Conservation (phyloP, 2,888 invertebrate genomes). For the Abrostola triplasia region DNA sequence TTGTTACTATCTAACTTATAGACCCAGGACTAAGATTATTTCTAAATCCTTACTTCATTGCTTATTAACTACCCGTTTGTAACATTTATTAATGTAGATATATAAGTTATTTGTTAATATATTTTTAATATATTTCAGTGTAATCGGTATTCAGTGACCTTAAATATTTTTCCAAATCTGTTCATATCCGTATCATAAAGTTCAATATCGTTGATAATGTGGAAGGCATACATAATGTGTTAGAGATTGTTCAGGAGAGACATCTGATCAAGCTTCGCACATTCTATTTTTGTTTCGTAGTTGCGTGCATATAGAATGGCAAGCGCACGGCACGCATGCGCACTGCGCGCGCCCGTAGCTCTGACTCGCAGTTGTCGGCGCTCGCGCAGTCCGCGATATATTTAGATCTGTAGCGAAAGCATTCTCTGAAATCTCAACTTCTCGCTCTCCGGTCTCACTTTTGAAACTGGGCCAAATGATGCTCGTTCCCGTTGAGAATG, state of each 20-base stretch:
- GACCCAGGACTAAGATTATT: too few species aligned
- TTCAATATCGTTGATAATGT: constrained; percentile 60
- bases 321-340: constrained; percentile 49
- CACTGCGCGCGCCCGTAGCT: constrained; percentile 49
- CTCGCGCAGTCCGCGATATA: constrained; percentile 70
- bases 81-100: not conserved
- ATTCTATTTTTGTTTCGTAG: constrained; percentile 73
- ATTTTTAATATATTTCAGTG: not conserved
- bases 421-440: constrained; percentile 85
- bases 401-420: constrained; percentile 84
- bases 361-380: constrained; percentile 57
- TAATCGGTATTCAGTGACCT: constrained; percentile 28
- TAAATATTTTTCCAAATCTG: constrained; percentile 39
- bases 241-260: constrained; percentile 45
- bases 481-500: constrained; percentile 85
- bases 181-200: constrained; percentile 51
- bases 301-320: constrained; percentile 57
- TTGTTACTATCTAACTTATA: not conserved
- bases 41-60: not conserved
- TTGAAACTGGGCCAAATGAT: constrained; percentile 88
- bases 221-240: constrained; percentile 39
- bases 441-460: constrained; percentile 85
- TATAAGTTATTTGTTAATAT: not conserved
- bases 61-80: constrained; percentile 30
- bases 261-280: constrained; percentile 62